Evolutionary conservation across 2,113 vertebrate genomes (phyloP).

Genomic region (Coryphaenoides rupestris): DNA sequence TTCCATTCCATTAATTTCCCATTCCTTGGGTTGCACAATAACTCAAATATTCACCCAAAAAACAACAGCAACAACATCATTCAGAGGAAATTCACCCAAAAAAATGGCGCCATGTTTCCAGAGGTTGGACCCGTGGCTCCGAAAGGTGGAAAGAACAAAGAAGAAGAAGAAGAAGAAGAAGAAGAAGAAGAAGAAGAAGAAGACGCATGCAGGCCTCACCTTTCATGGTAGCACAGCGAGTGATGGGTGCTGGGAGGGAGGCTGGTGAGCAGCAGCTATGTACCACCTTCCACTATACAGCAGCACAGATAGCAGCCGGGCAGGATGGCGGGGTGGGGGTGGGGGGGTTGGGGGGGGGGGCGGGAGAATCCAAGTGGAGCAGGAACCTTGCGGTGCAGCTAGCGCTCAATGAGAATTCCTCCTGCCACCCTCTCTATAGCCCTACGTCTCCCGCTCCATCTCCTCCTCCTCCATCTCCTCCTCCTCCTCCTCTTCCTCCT

Average conservation of each 20-base stretch:
- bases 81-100: no score
- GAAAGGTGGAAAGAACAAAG: no score
- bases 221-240: conserved; percentile 50
- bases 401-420: conserved; percentile 41
- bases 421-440: conserved; percentile 23
- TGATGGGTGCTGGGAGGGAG: conserved; percentile 24
- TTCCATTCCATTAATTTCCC: no score
- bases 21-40: no score
- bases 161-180: no score
- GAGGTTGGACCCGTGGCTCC: no score
- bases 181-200: no score
- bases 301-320: conserved; percentile 34
- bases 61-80: no score
- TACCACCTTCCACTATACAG: conserved; percentile 51
- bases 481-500: conserved; percentile 19
- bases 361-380: conserved; percentile 36
- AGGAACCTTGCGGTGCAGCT: conserved; percentile 47
- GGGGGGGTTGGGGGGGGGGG: no score
- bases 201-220: conserved; percentile 66
- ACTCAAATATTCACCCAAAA: no score
- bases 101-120: no score
- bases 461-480: conserved; percentile 28
- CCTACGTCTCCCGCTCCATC: conserved; percentile 29
- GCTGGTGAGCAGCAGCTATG: conserved; percentile 23
- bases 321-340: no score